These are phyloP conservation scores for Equus quagga DNA, from an alignment of 2,113 vertebrate genomes.

Conservation along the genomic window DNA sequence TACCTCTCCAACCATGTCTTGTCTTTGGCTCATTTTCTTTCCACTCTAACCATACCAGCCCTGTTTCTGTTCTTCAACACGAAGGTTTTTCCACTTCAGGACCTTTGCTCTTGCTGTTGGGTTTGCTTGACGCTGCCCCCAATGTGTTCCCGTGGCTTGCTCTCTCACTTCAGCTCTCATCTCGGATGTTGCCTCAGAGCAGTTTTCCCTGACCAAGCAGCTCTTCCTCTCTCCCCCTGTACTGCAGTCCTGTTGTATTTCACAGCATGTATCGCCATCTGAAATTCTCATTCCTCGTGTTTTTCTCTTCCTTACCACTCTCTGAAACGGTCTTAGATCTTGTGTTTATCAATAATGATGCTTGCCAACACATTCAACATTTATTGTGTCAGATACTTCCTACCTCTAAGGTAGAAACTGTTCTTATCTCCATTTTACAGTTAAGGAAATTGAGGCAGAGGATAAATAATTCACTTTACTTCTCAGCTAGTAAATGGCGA, in stretches of 20 bases:
- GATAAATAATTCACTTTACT: not conserved
- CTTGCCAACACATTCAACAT: not conserved
- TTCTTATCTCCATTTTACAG: not conserved
- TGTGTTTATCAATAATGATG: not conserved
- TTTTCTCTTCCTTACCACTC: not conserved
- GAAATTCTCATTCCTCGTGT: not conserved
- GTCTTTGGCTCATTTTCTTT: not conserved
- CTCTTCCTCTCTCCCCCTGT: not conserved
- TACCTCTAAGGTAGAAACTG: not conserved
- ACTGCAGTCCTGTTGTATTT: not conserved
- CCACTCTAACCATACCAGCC: not conserved
- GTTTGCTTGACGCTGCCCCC: not conserved
- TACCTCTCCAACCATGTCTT: not conserved
- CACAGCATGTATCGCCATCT: not conserved
- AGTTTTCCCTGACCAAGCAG: not conserved
- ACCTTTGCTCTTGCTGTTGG: too few relatives aligned
- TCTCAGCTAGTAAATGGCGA: not conserved
- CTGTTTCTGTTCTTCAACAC: not conserved
- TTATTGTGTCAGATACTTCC: not conserved
- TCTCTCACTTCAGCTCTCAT: not conserved
- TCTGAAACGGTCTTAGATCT: not conserved
- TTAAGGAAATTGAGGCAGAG: not conserved
- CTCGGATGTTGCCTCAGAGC: not conserved
- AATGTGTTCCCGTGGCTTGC: too few relatives aligned
- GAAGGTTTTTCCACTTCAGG: not conserved